A percentile compares a stretch with the other conserved stretches of the same genome.
These are phyloP conservation scores for Pundamilia nyererei DNA, from an alignment of 2,113 vertebrate genomes.

Conservation along the genomic window DNA sequence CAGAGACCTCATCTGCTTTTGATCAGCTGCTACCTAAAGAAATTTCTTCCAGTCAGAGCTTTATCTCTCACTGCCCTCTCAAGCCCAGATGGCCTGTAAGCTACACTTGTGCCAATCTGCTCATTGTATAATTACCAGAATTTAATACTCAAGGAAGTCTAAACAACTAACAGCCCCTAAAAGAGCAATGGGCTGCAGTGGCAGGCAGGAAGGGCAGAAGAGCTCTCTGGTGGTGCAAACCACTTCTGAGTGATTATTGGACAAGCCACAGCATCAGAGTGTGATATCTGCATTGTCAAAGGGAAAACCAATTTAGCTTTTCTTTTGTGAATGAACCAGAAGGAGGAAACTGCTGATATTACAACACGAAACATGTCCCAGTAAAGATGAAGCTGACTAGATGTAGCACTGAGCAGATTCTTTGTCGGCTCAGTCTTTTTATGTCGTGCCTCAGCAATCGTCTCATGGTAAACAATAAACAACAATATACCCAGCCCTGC, in stretches of 20 bases:
- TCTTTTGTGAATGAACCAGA: not conserved
- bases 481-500: not conserved
- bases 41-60: not conserved
- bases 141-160: conserved; percentile 12
- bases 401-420: not conserved
- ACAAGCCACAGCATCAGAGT: not conserved
- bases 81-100: conserved; percentile 14
- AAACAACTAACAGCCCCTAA: not conserved
- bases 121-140: conserved; percentile 34
- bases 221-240: not conserved
- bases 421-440: not conserved
- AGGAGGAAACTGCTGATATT: conserved; percentile 6
- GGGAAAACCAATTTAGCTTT: conserved; percentile 35
- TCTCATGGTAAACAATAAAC: not conserved
- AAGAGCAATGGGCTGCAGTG: not conserved
- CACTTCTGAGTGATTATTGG: not conserved
- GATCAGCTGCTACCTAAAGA: conserved; percentile 9
- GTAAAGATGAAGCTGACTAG: not conserved
- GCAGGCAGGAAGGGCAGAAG: not conserved
- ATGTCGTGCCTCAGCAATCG: not conserved
- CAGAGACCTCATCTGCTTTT: not conserved
- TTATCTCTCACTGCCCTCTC: not conserved
- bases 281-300: not conserved
- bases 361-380: not conserved
- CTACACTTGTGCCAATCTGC: not conserved